Percentiles rank a stretch among this genome's conserved stretches.
Conservation (phyloP, 2,888 invertebrate species). For the Melolontha melolontha region DNA sequence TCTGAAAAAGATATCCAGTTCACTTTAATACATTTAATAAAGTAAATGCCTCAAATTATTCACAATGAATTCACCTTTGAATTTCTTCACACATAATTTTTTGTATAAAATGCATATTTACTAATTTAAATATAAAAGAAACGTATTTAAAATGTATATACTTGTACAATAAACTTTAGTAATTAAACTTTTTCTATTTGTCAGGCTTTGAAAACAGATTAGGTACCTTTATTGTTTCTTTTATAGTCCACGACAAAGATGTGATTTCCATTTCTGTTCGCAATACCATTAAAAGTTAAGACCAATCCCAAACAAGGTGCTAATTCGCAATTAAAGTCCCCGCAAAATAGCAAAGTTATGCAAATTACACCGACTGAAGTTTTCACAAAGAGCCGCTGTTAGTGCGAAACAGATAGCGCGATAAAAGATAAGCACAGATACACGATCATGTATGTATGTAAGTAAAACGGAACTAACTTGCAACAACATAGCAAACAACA, state of each 20-base stretch:
- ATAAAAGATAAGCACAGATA: constrained; percentile 9
- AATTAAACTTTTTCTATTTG: constrained; percentile 19
- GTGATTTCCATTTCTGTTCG: constrained; percentile 22
- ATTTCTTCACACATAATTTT: no score
- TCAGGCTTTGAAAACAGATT: constrained; percentile 9
- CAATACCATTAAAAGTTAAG: constrained; percentile 36
- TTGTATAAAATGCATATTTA: no score
- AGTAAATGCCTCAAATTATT: no score
- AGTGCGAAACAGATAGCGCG: constrained; percentile 33
- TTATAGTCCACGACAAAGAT: constrained; percentile 5
- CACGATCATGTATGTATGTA: constrained; percentile 16
- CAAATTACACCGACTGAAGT: constrained; percentile 40
- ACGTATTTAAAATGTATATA: no score
- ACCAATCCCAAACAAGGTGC: constrained; percentile 43
- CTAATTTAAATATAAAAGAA: no score
- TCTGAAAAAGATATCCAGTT: no score
- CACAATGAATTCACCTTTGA: no score
- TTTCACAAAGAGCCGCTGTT: constrained; percentile 28
- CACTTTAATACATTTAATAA: no score
- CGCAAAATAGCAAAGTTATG: constrained; percentile 44
- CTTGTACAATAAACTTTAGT: not conserved
- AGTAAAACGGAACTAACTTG: constrained; percentile 1
- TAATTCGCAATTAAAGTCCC: constrained; percentile 46
- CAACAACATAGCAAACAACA: constrained; percentile 6
- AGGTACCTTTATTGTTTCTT: not conserved